phyloP scores from a whole-genome alignment of 2,888 invertebrate species.

The Brachycybe producta region DNA sequence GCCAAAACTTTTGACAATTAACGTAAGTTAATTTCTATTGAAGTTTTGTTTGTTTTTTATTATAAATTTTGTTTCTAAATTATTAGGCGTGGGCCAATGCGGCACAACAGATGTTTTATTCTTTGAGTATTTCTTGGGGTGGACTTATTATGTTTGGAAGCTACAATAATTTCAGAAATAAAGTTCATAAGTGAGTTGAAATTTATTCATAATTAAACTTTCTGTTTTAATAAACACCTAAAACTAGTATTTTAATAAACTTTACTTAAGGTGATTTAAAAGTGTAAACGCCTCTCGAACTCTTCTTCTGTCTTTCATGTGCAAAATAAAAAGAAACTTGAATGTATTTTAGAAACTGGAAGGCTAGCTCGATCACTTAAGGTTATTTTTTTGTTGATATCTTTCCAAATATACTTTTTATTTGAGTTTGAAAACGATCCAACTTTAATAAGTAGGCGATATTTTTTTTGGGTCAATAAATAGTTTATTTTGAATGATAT shows the following conservation, averaged over 20 bases:
- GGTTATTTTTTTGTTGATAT: too few relatives aligned
- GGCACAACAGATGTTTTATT: slow-evolving; percentile 71
- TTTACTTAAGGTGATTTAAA: too few relatives aligned
- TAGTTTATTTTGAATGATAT: too few relatives aligned
- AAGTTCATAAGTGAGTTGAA: slow-evolving; percentile 20
- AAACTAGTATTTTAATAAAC: too few relatives aligned
- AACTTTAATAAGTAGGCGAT: not conserved
- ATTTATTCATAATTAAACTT: not conserved
- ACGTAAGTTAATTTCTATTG: slow-evolving; percentile 20
- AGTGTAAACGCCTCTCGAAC: too few relatives aligned
- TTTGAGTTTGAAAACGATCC: too few relatives aligned
- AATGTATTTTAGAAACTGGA: too few relatives aligned
- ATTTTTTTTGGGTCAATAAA: not conserved
- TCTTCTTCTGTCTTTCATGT: too few relatives aligned
- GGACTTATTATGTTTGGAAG: slow-evolving; percentile 61
- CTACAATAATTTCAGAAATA: slow-evolving; percentile 48
- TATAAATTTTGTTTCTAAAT: not conserved
- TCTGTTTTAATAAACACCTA: too few relatives aligned
- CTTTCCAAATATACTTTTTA: too few relatives aligned
- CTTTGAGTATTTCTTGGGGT: slow-evolving; percentile 63
- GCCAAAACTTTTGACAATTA: slow-evolving; percentile 26
- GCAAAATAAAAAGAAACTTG: too few relatives aligned
- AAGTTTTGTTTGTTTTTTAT: not conserved
- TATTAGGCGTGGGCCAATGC: slow-evolving; percentile 62
- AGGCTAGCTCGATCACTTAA: too few relatives aligned